Evolutionary conservation across 2,888 invertebrate genomes (phyloP).

Genomic region (Acanthosoma haemorrhoidale): DNA sequence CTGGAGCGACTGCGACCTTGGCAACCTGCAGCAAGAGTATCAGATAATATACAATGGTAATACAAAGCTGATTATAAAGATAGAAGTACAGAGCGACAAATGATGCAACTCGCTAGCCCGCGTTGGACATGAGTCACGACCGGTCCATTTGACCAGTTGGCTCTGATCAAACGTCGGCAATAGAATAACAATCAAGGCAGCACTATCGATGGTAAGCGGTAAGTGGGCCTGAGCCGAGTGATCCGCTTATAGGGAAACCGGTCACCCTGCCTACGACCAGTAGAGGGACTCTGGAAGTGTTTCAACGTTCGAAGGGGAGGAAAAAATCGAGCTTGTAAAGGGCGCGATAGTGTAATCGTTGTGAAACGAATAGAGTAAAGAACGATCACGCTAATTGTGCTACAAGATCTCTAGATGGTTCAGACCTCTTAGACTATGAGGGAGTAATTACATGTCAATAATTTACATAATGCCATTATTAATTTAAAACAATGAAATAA

Average conservation of each 20-base stretch:
- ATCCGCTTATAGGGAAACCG: not conserved
- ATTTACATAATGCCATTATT: no score
- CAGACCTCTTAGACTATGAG: no score
- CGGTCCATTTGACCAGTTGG: not conserved
- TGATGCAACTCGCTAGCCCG: not conserved
- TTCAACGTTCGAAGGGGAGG: not conserved
- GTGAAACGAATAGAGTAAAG: no score
- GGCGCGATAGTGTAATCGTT: no score
- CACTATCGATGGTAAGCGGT: not conserved
- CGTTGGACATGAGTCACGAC: not conserved
- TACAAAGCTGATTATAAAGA: not conserved
- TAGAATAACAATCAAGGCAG: constrained; percentile 7
- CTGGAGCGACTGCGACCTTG: constrained; percentile 25
- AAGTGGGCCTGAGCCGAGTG: not conserved
- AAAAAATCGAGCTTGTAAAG: not conserved
- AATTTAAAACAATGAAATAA: no score
- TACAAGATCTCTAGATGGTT: no score
- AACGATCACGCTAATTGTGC: not conserved
- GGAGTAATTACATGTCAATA: no score
- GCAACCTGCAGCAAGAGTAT: not conserved
- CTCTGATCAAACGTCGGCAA: no score
- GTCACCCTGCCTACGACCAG: not conserved
- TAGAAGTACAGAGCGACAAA: not conserved
- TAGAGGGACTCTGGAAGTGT: not conserved
- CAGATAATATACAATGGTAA: not conserved